phyloP scores from a whole-genome alignment of 2,797 vertebrate species.

The Alauda arvensis region DNA sequence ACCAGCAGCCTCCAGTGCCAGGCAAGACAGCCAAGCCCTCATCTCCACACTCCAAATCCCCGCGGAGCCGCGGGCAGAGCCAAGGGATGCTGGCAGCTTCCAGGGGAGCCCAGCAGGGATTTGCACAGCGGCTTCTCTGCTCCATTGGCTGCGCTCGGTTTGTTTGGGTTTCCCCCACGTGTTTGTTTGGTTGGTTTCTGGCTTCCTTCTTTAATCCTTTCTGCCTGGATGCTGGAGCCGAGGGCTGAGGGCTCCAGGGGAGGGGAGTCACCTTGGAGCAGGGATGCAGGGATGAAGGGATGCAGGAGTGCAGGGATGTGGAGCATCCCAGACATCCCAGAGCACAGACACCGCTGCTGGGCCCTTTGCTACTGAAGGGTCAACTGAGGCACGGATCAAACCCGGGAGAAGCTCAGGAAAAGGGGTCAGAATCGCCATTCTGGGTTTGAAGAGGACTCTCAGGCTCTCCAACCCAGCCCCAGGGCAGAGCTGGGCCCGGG shows the following conservation, averaged over 20 bases:
- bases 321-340: fast-evolving
- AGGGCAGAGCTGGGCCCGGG: fast-evolving
- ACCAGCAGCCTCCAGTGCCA: conserved; percentile 44
- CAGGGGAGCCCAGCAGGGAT: neutral
- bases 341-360: fast-evolving
- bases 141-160: neutral
- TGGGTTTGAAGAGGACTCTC: neutral
- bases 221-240: neutral
- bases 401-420: neutral
- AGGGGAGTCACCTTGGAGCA: neutral
- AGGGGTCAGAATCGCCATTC: neutral
- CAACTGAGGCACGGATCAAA: neutral
- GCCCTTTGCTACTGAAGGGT: neutral
- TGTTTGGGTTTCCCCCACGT: conserved; percentile 17
- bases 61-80: neutral
- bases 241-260: fast-evolving
- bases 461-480: fast-evolving
- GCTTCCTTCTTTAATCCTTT: conserved; percentile 12
- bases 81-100: neutral
- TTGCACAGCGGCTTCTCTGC: neutral
- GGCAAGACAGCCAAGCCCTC: conserved; percentile 11
- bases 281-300: neutral
- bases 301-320: neutral
- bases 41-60: neutral
- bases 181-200: neutral